Conservation (phyloP, 2,888 invertebrate genomes). For the Clusia tigrina region DNA sequence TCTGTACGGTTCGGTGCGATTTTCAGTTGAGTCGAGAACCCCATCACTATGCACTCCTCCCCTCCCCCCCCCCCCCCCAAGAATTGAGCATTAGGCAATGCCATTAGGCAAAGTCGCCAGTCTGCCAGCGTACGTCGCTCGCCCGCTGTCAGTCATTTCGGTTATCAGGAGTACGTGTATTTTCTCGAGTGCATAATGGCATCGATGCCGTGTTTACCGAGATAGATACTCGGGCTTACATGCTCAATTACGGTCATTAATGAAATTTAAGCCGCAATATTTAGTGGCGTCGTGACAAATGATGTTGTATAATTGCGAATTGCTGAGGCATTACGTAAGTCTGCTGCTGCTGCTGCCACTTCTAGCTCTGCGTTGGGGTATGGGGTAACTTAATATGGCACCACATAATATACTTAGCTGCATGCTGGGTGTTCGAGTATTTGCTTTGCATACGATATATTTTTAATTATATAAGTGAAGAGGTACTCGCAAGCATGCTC, state of each 20-base stretch:
- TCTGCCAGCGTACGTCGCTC: background rate
- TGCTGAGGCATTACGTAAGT: conserved; percentile 9
- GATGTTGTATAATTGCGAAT: conserved; percentile 10
- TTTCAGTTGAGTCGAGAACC: background rate
- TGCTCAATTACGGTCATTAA: conserved; percentile 5
- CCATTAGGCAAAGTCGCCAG: background rate
- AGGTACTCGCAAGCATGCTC: too few species aligned
- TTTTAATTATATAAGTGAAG: too few species aligned
- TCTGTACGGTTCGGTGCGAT: background rate
- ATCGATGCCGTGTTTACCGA: conserved; percentile 15
- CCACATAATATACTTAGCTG: too few species aligned
- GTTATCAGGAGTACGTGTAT: conserved; percentile 25
- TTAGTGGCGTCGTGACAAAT: background rate
- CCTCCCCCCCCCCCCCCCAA: too few species aligned
- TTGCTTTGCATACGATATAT: too few species aligned
- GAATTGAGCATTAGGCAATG: background rate
- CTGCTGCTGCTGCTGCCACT: background rate
- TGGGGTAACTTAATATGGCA: too few species aligned
- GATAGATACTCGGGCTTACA: conserved; percentile 1
- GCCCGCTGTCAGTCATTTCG: background rate
- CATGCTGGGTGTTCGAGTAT: background rate
- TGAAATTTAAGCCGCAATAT: conserved; percentile 8
- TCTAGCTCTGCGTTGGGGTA: background rate
- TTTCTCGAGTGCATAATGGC: conserved; percentile 23
- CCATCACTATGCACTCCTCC: background rate